A percentile compares a stretch with the other conserved stretches of the same genome.
These are phyloP conservation scores for Varecia variegata DNA, from an alignment of 2,797 vertebrate species.

Conservation along the genomic window DNA sequence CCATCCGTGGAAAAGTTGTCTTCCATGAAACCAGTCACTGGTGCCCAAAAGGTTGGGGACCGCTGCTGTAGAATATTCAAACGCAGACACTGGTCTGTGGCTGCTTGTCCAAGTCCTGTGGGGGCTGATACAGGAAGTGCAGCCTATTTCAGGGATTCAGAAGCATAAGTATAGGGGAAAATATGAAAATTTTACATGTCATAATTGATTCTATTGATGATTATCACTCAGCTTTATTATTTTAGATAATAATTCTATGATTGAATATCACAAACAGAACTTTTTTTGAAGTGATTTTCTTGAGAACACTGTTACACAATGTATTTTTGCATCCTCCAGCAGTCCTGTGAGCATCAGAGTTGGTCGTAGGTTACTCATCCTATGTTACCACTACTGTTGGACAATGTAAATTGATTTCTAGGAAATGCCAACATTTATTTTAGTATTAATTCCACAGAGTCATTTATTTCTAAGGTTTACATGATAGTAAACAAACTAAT, in stretches of 20 bases:
- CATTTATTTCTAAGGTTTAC: constrained; percentile 20
- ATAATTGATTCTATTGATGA: background rate
- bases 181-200: background rate
- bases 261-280: background rate
- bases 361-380: background rate
- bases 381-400: background rate
- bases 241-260: background rate
- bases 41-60: no score
- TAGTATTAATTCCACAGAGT: background rate
- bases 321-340: background rate
- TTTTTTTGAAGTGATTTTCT: background rate
- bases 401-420: constrained; percentile 8
- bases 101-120: background rate
- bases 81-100: background rate
- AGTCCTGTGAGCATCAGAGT: background rate
- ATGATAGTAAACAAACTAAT: background rate
- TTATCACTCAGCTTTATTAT: background rate
- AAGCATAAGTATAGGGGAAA: background rate
- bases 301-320: background rate
- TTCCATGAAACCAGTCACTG: no score
- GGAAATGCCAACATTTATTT: background rate
- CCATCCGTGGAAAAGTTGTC: no score
- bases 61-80: background rate
- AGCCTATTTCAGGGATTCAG: background rate
- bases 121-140: background rate